Percentiles rank a stretch among this genome's conserved stretches.
phyloP scores from a whole-genome alignment of 2,113 vertebrate species.

The Trinectes maculatus region DNA sequence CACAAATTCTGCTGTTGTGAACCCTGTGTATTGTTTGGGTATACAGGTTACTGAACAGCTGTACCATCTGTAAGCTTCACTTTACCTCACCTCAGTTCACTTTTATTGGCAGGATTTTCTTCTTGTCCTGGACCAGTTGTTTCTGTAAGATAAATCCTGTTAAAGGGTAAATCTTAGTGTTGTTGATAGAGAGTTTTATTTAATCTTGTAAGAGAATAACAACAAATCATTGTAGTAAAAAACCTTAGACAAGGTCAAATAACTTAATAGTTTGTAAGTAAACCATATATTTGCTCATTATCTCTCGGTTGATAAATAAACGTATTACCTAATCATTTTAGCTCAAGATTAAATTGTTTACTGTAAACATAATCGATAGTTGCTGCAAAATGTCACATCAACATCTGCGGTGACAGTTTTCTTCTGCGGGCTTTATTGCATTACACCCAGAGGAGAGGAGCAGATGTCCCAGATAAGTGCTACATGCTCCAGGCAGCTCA shows the following conservation, averaged over 20 bases:
- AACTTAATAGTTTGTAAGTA: neutral
- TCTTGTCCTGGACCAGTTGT: neutral
- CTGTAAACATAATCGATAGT: neutral
- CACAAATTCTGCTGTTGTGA: slow-evolving; percentile 19
- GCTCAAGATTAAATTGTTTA: neutral
- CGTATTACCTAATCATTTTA: neutral
- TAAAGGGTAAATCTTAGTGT: neutral
- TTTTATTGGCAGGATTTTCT: neutral
- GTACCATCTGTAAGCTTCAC: neutral
- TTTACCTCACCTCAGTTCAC: no score
- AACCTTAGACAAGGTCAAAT: neutral
- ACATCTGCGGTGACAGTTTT: slow-evolving; percentile 35
- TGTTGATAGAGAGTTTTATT: neutral
- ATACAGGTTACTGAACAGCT: neutral
- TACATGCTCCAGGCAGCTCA: slow-evolving; percentile 55
- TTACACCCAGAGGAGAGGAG: slow-evolving; percentile 71
- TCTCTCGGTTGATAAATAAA: neutral
- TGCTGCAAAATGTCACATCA: slow-evolving; percentile 9
- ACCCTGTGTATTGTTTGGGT: neutral
- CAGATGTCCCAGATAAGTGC: slow-evolving; percentile 68
- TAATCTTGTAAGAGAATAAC: no score
- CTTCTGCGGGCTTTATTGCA: slow-evolving; percentile 48
- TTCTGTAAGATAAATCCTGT: neutral
- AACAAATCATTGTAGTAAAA: no score
- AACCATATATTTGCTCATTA: neutral